Base-by-base conservation (phyloP, 2,797 vertebrate species). In the Acrossocheilus fasciatus region DNA sequence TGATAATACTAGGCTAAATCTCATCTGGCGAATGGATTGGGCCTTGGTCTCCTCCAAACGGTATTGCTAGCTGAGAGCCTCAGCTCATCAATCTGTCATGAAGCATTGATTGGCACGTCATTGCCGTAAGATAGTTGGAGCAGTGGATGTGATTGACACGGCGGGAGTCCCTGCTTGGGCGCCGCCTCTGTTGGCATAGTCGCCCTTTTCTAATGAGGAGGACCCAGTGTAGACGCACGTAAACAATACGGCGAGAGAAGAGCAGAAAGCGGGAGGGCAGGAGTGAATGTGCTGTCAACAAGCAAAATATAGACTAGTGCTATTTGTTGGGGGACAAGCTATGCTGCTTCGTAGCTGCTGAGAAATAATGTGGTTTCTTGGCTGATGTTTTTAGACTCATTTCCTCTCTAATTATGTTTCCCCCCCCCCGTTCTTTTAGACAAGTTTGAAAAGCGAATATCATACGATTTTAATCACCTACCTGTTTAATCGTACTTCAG, bases 91-190 rank as follows among this genome's bases (percentile, higher is more conserved):
- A 86, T 91, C 89, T 86, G 76, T 85, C 74, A 80, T 84, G 87
- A 88, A 73, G 82, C 81, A 90, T 87, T 92, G 91, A 92, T 91
- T 91, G 90, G 70, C 77, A 81, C 88, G 87, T 90, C 87, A 86
- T 88, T 87, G 88, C 85, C 78, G 72, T 86, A 75, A 87, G 83
- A 72, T 85, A 74, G 77, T 84, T 26, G 69, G 84, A 87, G 69
- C 80, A 54, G 75, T 70, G 50, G 86, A 62, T 83, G 76, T 88
- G 88, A 92, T 91, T 88, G 89, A 89, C 88, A 85, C 88, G 79
- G 86, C 50, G 68, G 90, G 89, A 89, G 83, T 82, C 87, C 79
- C 72, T 72, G 81, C 62, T 86, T 87, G 85, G 81, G 36, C 11
- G 6, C 68, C 18, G 79, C 54, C 73, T 86, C 72, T 45, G 39